These are phyloP conservation scores for Phenganax marumi DNA, from an alignment of 92 coral and sea anemone species.

Conservation along the genomic window DNA sequence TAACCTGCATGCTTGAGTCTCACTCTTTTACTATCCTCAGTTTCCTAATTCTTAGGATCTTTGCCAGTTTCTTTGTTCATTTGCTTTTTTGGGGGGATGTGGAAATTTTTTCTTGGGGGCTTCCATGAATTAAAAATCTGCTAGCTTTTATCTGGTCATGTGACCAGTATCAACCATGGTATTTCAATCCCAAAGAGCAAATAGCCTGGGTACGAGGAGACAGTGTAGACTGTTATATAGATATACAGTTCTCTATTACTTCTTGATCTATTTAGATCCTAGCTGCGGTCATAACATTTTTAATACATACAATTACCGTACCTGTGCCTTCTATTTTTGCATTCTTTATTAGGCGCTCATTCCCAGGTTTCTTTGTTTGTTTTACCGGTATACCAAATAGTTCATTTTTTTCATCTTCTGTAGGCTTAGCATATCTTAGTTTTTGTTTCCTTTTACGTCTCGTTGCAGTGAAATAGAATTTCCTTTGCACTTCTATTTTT, in stretches of 20 bases:
- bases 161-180: too few species aligned
- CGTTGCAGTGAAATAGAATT: conserved; percentile 47
- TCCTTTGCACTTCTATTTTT: conserved; percentile 51
- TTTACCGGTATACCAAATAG: conserved; percentile 12
- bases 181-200: too few species aligned
- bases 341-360: background rate
- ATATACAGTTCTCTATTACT: background rate
- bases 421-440: conserved; percentile 49
- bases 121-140: too few species aligned
- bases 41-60: too few species aligned
- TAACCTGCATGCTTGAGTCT: too few species aligned
- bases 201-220: too few species aligned
- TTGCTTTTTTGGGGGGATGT: too few species aligned
- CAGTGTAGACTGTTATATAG: too few species aligned
- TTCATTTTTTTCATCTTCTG: conserved; percentile 40
- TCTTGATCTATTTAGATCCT: background rate
- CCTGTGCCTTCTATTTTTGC: background rate
- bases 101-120: too few species aligned
- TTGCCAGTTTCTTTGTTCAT: too few species aligned
- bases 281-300: background rate
- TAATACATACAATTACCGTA: background rate
- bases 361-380: background rate
- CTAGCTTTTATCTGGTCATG: too few species aligned
- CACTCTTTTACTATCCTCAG: too few species aligned
- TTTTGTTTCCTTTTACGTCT: conserved; percentile 35